These are phyloP conservation scores for Craseonycteris thonglongyai DNA, from an alignment of 2,113 vertebrate genomes.

Conservation along the genomic window DNA sequence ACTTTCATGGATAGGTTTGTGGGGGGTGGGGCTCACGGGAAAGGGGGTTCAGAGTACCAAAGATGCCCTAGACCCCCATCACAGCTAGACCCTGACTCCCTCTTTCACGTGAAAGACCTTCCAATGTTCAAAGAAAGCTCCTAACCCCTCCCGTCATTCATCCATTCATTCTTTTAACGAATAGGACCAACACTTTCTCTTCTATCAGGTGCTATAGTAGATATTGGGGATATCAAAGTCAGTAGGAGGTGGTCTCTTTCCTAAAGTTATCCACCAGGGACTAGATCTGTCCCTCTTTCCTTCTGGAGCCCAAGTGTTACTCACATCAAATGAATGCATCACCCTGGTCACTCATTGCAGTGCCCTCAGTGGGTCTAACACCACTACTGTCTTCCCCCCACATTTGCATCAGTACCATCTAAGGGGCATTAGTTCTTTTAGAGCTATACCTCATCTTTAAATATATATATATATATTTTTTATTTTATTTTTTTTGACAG, in stretches of 20 bases:
- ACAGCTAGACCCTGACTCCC: background rate
- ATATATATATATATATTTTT: too few species aligned
- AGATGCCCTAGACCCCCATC: background rate
- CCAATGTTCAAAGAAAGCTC: background rate
- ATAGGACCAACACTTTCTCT: background rate
- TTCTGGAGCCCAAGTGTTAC: background rate
- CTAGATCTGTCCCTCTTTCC: background rate
- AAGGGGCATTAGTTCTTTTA: background rate
- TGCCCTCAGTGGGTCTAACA: background rate
- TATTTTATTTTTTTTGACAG: too few species aligned
- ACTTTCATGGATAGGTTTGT: background rate
- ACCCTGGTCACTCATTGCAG: too few species aligned
- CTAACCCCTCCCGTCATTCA: background rate
- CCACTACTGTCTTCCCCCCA: background rate
- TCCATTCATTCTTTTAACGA: background rate
- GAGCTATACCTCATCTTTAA: background rate
- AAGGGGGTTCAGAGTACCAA: background rate
- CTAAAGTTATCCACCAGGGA: background rate
- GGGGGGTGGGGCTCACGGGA: background rate
- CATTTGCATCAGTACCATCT: background rate
- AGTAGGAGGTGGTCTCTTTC: background rate
- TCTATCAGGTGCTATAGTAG: rapidly evolving
- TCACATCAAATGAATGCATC: background rate
- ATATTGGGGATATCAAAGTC: rapidly evolving
- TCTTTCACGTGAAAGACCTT: background rate